Percentiles rank a stretch among this genome's conserved stretches.
Evolutionary conservation across 1,140 invertebrate species (phyloP).

Genomic region (Mercenaria mercenaria): DNA sequence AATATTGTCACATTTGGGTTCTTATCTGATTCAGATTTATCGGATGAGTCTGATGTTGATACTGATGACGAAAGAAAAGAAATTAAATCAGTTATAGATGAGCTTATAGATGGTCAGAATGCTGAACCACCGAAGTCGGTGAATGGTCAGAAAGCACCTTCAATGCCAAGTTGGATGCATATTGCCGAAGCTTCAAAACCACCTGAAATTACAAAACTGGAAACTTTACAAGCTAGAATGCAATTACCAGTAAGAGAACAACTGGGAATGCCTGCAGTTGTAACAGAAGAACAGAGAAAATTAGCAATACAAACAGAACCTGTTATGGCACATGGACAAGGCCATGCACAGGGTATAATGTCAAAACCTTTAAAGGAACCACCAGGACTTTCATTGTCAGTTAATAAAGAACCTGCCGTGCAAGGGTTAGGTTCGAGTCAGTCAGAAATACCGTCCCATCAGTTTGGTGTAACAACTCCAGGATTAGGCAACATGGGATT

Average conservation of each 20-base stretch:
- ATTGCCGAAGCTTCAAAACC: neutral
- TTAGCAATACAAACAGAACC: neutral
- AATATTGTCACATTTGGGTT: too few relatives aligned
- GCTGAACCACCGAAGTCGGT: neutral
- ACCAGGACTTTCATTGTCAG: neutral
- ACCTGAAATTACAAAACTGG: neutral
- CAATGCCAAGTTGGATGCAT: neutral
- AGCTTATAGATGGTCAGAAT: neutral
- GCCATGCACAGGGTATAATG: neutral
- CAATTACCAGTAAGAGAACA: neutral
- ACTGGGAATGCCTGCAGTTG: neutral
- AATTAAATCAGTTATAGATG: neutral
- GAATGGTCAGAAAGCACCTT: neutral
- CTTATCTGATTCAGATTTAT: too few relatives aligned
- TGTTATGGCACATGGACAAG: neutral
- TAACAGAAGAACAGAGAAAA: neutral
- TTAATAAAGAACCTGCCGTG: neutral
- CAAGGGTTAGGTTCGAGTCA: too few relatives aligned
- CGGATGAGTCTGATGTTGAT: neutral
- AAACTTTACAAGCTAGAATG: neutral
- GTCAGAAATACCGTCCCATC: too few relatives aligned
- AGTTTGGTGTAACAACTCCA: neutral
- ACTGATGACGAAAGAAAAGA: neutral
- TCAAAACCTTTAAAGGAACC: neutral
- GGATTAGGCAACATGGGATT: neutral